Evolutionary conservation across 2,888 invertebrate species (phyloP).

Genomic region (Dorcus hopei): DNA sequence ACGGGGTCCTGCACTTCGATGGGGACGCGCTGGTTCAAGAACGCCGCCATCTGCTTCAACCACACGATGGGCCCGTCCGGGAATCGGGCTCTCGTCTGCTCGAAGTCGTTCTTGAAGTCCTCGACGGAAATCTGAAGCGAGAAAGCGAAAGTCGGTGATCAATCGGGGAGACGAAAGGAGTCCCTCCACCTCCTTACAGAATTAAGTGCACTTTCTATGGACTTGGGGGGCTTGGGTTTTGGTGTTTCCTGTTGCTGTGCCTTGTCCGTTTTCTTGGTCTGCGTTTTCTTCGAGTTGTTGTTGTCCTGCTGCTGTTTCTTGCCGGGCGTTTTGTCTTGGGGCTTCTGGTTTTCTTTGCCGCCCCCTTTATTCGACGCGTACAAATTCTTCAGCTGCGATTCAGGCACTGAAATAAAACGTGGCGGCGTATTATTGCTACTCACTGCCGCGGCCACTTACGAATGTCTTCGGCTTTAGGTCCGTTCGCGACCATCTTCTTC

Average conservation of each 20-base stretch:
- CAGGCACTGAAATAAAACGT: conserved; percentile 64
- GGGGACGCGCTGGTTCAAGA: conserved; percentile 60
- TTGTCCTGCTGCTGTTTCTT: conserved; percentile 28
- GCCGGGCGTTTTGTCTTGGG: conserved; percentile 47
- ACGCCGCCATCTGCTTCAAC: conserved; percentile 67
- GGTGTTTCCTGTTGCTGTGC: conserved; percentile 46
- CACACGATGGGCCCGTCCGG: conserved; percentile 69
- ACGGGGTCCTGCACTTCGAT: conserved; percentile 63
- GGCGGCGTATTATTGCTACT: no score
- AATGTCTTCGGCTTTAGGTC: conserved; percentile 72
- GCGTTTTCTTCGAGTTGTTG: conserved; percentile 43
- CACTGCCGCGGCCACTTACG: no score
- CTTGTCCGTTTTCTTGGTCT: conserved; percentile 46
- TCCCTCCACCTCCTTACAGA: conserved; percentile 47
- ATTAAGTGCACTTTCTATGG: conserved; percentile 62
- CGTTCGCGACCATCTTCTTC: conserved; percentile 52
- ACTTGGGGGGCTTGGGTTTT: conserved; percentile 65
- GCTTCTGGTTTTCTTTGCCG: conserved; percentile 56
- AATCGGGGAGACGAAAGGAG: not conserved
- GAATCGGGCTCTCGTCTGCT: conserved; percentile 61
- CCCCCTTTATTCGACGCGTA: conserved; percentile 61
- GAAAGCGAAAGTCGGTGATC: conserved; percentile 15
- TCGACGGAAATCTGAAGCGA: conserved; percentile 58
- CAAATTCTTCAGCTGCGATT: conserved; percentile 65
- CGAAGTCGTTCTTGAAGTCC: conserved; percentile 54